Conservation (phyloP, 2,888 invertebrate species). For the Stenodema calcarata region DNA sequence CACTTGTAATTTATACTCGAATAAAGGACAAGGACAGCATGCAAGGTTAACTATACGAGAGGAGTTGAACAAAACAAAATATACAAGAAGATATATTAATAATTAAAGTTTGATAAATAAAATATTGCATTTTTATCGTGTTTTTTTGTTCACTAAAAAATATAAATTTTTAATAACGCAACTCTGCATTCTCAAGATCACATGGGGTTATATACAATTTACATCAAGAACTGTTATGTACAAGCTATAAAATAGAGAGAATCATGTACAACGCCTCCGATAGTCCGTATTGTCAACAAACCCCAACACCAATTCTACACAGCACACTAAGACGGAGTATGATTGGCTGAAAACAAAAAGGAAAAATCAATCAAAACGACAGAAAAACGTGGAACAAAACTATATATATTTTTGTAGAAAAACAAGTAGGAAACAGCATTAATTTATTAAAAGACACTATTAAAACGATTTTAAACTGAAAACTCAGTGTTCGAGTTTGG, state of each 20-base stretch:
- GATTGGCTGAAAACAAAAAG: background rate
- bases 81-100: background rate
- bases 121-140: background rate
- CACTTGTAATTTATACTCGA: no score
- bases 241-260: background rate
- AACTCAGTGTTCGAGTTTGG: background rate
- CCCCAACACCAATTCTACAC: constrained; percentile 2
- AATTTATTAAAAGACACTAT: background rate
- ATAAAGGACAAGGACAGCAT: background rate
- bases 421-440: background rate
- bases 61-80: background rate
- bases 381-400: background rate
- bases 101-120: background rate
- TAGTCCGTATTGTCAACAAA: background rate
- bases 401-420: background rate
- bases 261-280: background rate
- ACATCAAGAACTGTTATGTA: background rate
- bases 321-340: background rate
- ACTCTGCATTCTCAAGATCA: background rate
- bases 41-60: background rate
- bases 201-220: background rate
- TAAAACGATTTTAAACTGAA: background rate
- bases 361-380: background rate
- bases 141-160: background rate
- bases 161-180: background rate